These are phyloP conservation scores for Lepidocyrtinus sp. DNA, from an alignment of 2,888 invertebrate species.

Conservation along the genomic window DNA sequence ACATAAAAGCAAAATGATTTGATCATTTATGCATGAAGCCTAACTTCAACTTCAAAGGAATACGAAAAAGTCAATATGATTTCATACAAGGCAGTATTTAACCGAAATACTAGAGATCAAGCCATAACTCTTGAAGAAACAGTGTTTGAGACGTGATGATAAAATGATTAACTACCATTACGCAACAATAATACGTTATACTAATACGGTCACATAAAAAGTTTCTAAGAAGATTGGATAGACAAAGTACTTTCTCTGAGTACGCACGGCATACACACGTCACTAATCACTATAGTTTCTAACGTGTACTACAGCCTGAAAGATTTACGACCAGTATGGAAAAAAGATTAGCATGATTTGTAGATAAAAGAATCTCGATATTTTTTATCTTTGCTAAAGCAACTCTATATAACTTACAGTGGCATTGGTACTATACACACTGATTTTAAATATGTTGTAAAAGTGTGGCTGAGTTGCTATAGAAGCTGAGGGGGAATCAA, in stretches of 20 bases:
- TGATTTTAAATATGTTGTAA: too few species aligned
- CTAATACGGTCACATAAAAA: not conserved
- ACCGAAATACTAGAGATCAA: too few species aligned
- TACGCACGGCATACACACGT: not conserved
- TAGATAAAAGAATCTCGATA: not conserved
- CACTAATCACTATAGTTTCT: conserved; percentile 10
- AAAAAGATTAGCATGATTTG: conserved; percentile 10
- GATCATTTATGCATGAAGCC: too few species aligned
- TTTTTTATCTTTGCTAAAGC: conserved; percentile 5
- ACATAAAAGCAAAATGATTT: too few species aligned
- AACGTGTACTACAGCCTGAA: not conserved
- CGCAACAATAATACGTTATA: conserved; percentile 17
- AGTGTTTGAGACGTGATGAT: conserved; percentile 1
- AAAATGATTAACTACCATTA: conserved; percentile 34
- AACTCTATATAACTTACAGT: too few species aligned
- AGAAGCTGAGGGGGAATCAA: too few species aligned
- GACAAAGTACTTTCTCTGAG: not conserved
- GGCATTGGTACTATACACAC: too few species aligned
- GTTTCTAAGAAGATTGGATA: not conserved
- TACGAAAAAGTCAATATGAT: too few species aligned
- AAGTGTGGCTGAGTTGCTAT: too few species aligned
- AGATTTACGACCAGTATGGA: not conserved
- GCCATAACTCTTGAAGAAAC: too few species aligned
- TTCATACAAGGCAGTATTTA: too few species aligned
- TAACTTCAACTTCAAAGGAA: too few species aligned